phyloP scores from a whole-genome alignment of 2,113 vertebrate genomes.

The Vulpes vulpes region DNA sequence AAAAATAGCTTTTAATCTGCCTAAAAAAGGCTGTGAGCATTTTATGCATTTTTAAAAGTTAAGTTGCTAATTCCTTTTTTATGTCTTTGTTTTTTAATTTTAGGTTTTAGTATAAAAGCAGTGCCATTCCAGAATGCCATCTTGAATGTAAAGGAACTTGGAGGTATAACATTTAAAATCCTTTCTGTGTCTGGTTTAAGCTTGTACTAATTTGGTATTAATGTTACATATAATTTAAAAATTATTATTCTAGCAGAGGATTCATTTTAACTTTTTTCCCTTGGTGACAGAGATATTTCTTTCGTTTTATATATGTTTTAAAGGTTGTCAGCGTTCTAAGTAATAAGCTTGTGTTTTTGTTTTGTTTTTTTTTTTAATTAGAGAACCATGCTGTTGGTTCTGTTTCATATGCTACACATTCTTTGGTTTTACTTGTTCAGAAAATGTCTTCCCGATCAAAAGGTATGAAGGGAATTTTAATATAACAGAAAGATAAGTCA shows the following conservation, averaged over 20 bases:
- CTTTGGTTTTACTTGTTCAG: not conserved
- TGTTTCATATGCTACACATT: not conserved
- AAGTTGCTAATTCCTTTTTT: slow-evolving; percentile 76
- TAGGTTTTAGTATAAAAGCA: slow-evolving; percentile 99
- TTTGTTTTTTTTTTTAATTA: not conserved
- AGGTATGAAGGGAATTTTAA: slow-evolving; percentile 48
- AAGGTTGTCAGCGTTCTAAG: not conserved
- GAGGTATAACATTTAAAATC: slow-evolving; percentile 91
- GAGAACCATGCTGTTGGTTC: not conserved
- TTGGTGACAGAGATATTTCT: slow-evolving; percentile 33
- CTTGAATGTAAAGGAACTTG: slow-evolving; percentile 99
- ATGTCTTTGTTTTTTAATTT: slow-evolving; percentile 80
- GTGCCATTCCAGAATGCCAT: slow-evolving; percentile 97
- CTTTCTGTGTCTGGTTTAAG: slow-evolving; percentile 63
- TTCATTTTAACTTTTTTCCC: slow-evolving; percentile 40
- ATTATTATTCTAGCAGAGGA: not conserved
- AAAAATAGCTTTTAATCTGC: not conserved
- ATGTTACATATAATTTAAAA: not conserved
- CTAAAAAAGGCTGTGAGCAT: not conserved
- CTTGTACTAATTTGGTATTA: slow-evolving; percentile 39
- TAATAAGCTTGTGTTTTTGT: not conserved
- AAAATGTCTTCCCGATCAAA: slow-evolving; percentile 47
- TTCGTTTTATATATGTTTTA: not conserved
- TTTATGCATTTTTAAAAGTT: not conserved
- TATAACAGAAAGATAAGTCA: not conserved